phyloP scores from a whole-genome alignment of 2,888 invertebrate species.

The Dendrolimus houi region DNA sequence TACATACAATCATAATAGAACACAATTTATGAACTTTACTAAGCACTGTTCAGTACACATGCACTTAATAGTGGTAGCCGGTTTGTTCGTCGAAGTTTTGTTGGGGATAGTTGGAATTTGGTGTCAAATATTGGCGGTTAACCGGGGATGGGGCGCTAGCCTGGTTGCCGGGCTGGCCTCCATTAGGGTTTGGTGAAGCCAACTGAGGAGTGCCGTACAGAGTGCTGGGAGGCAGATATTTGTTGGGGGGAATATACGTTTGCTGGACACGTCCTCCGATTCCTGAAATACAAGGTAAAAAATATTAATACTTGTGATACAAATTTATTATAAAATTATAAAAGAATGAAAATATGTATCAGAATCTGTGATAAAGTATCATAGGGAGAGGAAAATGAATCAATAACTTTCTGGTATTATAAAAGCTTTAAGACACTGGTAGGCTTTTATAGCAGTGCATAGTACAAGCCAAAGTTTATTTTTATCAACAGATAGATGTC shows the following conservation, averaged over 20 bases:
- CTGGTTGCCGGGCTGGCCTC: conserved; percentile 4
- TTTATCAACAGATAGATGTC: no score
- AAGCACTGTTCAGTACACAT: conserved; percentile 1
- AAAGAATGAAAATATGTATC: no score
- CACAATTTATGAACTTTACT: conserved; percentile 14
- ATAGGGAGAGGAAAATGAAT: no score
- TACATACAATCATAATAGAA: conserved; percentile 13
- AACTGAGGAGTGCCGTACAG: conserved; percentile 14
- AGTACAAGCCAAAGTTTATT: no score
- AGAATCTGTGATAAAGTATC: no score
- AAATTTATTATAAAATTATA: no score
- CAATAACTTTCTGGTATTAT: no score
- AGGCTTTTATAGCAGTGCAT: no score
- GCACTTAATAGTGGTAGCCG: conserved; percentile 53
- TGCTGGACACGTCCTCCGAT: not conserved
- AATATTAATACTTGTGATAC: no score
- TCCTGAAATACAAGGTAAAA: not conserved
- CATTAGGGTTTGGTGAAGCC: not conserved
- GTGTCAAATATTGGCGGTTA: conserved; percentile 54
- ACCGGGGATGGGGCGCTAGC: conserved; percentile 19
- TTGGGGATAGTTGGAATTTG: conserved; percentile 44
- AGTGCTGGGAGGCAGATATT: conserved; percentile 10
- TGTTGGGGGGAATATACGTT: conserved; percentile 4
- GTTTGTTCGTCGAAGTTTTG: conserved; percentile 59
- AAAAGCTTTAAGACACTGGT: no score